Evolutionary conservation across 1,140 invertebrate species (phyloP).

Genomic region (Drosophila melanica): DNA sequence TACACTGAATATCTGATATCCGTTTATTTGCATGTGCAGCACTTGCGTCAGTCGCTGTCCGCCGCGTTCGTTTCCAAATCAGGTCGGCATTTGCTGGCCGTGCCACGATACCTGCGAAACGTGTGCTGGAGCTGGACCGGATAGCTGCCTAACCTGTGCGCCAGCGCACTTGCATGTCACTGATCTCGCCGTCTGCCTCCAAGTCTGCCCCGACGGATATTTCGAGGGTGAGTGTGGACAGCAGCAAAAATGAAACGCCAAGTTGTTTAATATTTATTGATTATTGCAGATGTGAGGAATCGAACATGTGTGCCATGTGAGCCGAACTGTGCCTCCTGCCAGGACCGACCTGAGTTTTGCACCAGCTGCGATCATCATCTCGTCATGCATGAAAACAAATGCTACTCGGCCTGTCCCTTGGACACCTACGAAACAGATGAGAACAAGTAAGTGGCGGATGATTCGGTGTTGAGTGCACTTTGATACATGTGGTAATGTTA

Average conservation of each 20-base stretch:
- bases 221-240: slow-evolving; percentile 88
- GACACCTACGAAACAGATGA: slow-evolving; percentile 93
- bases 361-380: slow-evolving; percentile 93
- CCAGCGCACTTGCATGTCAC: slow-evolving; percentile 90
- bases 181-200: slow-evolving; percentile 91
- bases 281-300: slow-evolving; percentile 79
- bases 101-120: slow-evolving; percentile 94
- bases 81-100: slow-evolving; percentile 90
- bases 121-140: slow-evolving; percentile 92
- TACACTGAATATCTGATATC: not conserved
- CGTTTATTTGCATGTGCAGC: slow-evolving; percentile 81
- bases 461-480: too few relatives aligned
- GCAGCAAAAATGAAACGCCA: not conserved
- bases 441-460: slow-evolving; percentile 86
- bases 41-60: slow-evolving; percentile 92
- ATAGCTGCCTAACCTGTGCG: slow-evolving; percentile 92
- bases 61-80: slow-evolving; percentile 90
- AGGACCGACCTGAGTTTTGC: slow-evolving; percentile 91
- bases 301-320: slow-evolving; percentile 91
- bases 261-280: not conserved
- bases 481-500: too few relatives aligned
- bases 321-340: slow-evolving; percentile 92
- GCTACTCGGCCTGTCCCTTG: slow-evolving; percentile 91
- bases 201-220: slow-evolving; percentile 93
- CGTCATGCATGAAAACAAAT: slow-evolving; percentile 91